These are phyloP conservation scores for Pontoporia blainvillei DNA, from an alignment of 2,113 vertebrate species.

Conservation along the genomic window DNA sequence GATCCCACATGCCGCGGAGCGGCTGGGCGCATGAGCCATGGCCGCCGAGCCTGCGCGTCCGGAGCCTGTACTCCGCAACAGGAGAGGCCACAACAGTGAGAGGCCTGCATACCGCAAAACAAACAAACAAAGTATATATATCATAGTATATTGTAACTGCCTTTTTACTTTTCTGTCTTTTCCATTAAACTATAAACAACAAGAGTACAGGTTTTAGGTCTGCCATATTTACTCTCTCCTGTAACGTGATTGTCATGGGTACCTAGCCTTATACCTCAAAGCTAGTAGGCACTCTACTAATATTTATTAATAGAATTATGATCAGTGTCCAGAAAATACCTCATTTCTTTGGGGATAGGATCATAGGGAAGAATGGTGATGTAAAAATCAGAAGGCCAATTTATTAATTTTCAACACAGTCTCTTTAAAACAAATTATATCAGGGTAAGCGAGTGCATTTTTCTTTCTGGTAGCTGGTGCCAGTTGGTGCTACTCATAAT, in stretches of 20 bases:
- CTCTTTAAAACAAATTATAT: background rate
- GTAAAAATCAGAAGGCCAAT: background rate
- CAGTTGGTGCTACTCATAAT: background rate
- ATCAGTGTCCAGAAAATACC: background rate
- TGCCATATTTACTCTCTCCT: background rate
- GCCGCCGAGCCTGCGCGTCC: too few relatives aligned
- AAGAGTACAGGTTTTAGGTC: background rate
- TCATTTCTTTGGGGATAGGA: background rate
- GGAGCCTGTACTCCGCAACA: too few relatives aligned
- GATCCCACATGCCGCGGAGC: too few relatives aligned
- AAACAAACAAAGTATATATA: too few relatives aligned
- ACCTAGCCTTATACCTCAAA: background rate
- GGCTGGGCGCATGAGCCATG: too few relatives aligned
- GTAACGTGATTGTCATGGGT: background rate
- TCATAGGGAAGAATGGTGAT: background rate
- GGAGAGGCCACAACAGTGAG: too few relatives aligned
- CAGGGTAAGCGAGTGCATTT: background rate
- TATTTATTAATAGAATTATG: background rate
- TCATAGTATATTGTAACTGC: background rate
- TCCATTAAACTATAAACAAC: background rate
- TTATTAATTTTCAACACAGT: background rate
- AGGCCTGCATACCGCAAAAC: too few relatives aligned
- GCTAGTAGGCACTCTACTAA: background rate
- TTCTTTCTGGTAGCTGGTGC: background rate
- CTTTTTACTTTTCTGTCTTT: background rate